phyloP scores from a whole-genome alignment of 2,888 invertebrate genomes.

The Gymnoscelis rufifasciata region DNA sequence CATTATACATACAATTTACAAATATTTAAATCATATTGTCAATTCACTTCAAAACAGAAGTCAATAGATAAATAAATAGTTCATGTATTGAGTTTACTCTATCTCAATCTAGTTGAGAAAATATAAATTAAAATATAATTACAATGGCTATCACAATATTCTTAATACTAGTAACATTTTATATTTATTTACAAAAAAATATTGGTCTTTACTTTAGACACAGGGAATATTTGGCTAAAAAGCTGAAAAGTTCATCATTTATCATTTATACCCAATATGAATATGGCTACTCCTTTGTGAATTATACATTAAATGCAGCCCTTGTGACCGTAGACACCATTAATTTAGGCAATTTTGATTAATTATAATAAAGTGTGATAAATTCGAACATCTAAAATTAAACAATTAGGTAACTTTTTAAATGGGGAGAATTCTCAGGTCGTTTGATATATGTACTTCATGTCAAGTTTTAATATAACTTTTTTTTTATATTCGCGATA shows the following conservation, averaged over 20 bases:
- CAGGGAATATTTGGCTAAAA: constrained; percentile 12
- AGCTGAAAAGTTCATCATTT: constrained; percentile 2
- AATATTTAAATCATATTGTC: constrained; percentile 38
- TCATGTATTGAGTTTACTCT: constrained; percentile 9
- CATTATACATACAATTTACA: constrained; percentile 26
- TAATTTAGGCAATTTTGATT: too few relatives aligned
- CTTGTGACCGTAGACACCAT: background rate
- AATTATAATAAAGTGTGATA: too few relatives aligned
- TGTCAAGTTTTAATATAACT: too few relatives aligned
- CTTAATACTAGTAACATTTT: constrained; percentile 14
- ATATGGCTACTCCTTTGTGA: too few relatives aligned
- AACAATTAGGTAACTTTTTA: too few relatives aligned
- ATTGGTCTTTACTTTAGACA: background rate
- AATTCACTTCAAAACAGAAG: constrained; percentile 33
- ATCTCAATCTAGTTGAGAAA: constrained; percentile 2
- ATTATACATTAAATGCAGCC: background rate
- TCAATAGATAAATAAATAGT: constrained; percentile 17
- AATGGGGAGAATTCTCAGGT: too few relatives aligned
- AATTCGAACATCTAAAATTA: too few relatives aligned
- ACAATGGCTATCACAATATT: constrained; percentile 19
- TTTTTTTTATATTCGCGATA: too few relatives aligned
- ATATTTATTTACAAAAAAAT: constrained; percentile 16
- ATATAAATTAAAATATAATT: constrained; percentile 12
- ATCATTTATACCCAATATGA: background rate
- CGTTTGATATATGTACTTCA: too few relatives aligned